Evolutionary conservation across 2,113 vertebrate genomes (phyloP), one percentile per base, ranked within the genome.

Genomic region (Callochromis pleurospilus): DNA sequence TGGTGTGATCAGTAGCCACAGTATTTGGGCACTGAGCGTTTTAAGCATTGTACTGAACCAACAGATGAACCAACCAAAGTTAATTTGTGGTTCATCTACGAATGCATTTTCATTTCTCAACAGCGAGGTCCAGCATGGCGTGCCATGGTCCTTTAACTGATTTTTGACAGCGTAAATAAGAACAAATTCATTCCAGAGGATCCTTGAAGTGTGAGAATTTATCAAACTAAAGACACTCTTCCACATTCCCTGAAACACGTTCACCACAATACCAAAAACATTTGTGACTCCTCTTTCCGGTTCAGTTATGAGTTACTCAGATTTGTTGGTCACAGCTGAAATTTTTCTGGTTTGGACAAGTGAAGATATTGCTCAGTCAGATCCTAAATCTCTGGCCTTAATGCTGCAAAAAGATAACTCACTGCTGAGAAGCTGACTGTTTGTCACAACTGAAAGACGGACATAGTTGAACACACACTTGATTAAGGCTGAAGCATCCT

Each of bases 331-430:
- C 80, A 89, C 85, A 6, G 55, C 33, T 79, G 12, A 90, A 94
- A 94, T 93, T 92, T 58, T 94, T 94, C 81, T 92, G 94, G 93
- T 95, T 93, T 94, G 92, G 92, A 94, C 15, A 79, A 88, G 89
- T 91, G 88, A 85, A 82, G 60, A 88, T 83, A 85, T 86, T 91
- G 79, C 73, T 81, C 68, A 80, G 77, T 90, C 49, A 68, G 47
- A 87, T 56, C 47, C 21, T 56, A 79, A 82, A 47, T 88, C 58
- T 70, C 21, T 21, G 45, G 89, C 83, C 80, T 53, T 88, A 31
- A 54, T 82, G 36, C 92, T 86, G 29, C 90, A 91, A 92, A 87
- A 14, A 42, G 21, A 91, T 92, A 86, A 82, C 45, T 91, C 80
- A 80, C 87, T 82, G 56, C 79, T 60, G 83, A 81, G 92, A 62